A percentile compares a stretch with the other conserved stretches of the same genome.
Conservation (phyloP, 2,888 invertebrate genomes). For the Monochamus alternatus region DNA sequence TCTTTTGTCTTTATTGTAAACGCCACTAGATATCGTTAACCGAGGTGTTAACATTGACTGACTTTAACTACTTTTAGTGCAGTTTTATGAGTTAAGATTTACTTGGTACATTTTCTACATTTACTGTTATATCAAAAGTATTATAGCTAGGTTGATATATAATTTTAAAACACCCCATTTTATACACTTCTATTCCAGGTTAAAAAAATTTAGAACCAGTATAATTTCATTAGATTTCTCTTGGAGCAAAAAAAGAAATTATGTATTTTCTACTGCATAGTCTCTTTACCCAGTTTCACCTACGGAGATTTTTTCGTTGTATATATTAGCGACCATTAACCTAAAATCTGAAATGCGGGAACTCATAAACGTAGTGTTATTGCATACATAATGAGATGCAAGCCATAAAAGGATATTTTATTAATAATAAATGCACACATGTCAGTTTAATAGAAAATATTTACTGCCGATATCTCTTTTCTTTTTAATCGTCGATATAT, state of each 20-base stretch:
- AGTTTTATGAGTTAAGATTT: too few relatives aligned
- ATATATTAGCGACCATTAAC: not conserved
- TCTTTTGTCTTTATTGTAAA: too few relatives aligned
- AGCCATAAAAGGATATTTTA: not conserved
- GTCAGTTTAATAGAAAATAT: too few relatives aligned
- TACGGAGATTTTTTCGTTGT: not conserved
- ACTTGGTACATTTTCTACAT: not conserved
- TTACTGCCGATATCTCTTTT: too few relatives aligned
- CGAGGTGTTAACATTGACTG: too few relatives aligned
- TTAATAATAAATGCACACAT: too few relatives aligned
- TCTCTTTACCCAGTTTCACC: not conserved
- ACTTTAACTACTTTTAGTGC: too few relatives aligned
- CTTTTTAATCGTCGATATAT: not conserved
- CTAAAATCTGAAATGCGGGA: not conserved
- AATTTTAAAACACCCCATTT: too few relatives aligned
- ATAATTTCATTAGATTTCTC: not conserved
- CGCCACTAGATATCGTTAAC: too few relatives aligned
- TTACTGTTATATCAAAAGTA: not conserved
- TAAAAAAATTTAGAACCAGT: not conserved
- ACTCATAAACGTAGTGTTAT: not conserved
- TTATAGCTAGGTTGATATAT: not conserved
- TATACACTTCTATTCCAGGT: too few relatives aligned
- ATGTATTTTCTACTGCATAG: not conserved
- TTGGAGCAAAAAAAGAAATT: not conserved
- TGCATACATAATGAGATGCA: not conserved